Evolutionary conservation across 2,113 vertebrate species (phyloP), one percentile per base, ranked within the genome.

Genomic region (Empidonax alnorum): DNA sequence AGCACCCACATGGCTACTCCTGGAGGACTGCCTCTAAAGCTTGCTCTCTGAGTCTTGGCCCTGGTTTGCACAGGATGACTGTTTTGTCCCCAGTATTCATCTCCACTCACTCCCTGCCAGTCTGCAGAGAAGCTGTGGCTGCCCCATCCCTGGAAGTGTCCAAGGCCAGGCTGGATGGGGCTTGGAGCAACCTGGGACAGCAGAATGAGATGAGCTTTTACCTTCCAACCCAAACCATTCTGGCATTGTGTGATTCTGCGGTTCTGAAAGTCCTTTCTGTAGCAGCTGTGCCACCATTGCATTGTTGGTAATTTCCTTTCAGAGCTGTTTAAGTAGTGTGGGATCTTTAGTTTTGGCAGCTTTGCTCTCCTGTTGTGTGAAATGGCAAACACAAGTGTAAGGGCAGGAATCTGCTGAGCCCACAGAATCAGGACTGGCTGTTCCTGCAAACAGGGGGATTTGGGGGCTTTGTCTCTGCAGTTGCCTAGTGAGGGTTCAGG

Each of bases 81-180:
- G 93, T 87, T 95, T 94, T 52, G 81, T 80, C 95, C 96, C 93
- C 87, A 71, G 35, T 95, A 77, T 87, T 96, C 84, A 35, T 88
- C 83, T 95, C 58, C 12, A 1, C 68, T 86, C 67, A 6, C 75
- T 91, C 95, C 86, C 72, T 85, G 87, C 86, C 95, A 52, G 1
- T 4, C 46, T 24, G 63, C 65, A 62, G 33, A 19, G 39, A 0
- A 10, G 39, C 47, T 9, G n/a, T 6, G 71, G 50, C 82, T 87
- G 74, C 28, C 33, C 39, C 47, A 2, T 4, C 39, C 30, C 74
- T 39, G 65, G 28, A 0, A 14, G 22, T 14, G 39, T 5, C 9
- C 52, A 21, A 11, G 66, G 55, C 33, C 12, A 1, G 55, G 27
- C 0, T 41, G 82, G 42, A 8, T 9, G 5, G 1, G 7, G 25